A percentile compares a stretch with the other conserved stretches of the same genome.
Conservation (phyloP, 1,140 invertebrate genomes). For the Heliconius himera region DNA sequence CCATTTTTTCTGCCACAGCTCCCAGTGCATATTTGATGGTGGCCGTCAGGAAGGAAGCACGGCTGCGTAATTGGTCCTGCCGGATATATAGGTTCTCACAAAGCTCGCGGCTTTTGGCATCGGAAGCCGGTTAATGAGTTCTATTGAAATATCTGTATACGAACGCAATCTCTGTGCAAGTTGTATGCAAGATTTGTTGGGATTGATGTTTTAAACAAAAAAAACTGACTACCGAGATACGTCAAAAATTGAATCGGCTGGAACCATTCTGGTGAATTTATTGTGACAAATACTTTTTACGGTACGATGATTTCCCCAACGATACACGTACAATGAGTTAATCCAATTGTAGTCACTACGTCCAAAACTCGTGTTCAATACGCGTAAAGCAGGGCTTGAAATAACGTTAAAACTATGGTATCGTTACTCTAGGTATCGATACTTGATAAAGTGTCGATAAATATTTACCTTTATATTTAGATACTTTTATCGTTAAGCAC, state of each 20-base stretch:
- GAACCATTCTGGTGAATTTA: constrained; percentile 35
- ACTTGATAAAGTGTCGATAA: too few species aligned
- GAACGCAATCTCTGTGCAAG: constrained; percentile 18
- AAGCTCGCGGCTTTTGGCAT: constrained; percentile 48
- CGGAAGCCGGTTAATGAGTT: constrained; percentile 52
- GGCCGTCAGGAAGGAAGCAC: constrained; percentile 66
- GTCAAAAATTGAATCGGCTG: constrained; percentile 25
- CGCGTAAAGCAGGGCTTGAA: too few species aligned
- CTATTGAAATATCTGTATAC: constrained; percentile 35
- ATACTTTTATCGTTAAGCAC: too few species aligned
- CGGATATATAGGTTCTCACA: constrained; percentile 55
- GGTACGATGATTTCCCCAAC: constrained; percentile 38
- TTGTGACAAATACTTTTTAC: constrained; percentile 44
- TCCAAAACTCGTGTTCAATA: constrained; percentile 66
- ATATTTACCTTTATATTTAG: too few species aligned
- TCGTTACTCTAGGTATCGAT: too few species aligned
- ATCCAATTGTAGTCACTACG: constrained; percentile 65
- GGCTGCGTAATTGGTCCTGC: constrained; percentile 65
- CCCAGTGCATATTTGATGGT: constrained; percentile 68
- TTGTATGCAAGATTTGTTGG: constrained; percentile 21
- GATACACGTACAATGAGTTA: constrained; percentile 57
- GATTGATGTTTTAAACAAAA: constrained; percentile 18
- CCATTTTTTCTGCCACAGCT: constrained; percentile 51
- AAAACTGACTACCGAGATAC: constrained; percentile 9
- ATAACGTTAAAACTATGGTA: too few species aligned